Base-by-base conservation (phyloP, 1,140 invertebrate genomes). In the Heliconius eleuchia region DNA sequence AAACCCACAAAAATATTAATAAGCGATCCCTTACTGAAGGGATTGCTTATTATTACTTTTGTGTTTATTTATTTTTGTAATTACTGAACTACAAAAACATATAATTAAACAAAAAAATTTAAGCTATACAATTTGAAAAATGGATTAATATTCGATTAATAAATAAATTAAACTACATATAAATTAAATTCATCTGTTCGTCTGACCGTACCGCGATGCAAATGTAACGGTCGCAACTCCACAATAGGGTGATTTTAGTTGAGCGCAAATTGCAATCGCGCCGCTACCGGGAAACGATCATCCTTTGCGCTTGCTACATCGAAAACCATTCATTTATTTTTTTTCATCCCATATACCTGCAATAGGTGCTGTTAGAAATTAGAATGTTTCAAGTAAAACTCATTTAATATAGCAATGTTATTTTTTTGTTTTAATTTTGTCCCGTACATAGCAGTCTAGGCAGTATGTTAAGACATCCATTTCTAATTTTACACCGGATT, bases 161-260 rank as follows among this genome's bases (percentile, higher is more conserved):
- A 71, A 71, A 71, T 57, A 57, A 57, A 57, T 57, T 23, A n/a
- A 19, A 23, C 34, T 34, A 0, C 2, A 34, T 34, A 34, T 34
- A 34, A 34, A 34, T 57, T 23, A n/a, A 19, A 23, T 19, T 8
- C 11, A 57, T 27, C 60, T 50, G 27, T 82, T 83, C 80, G 83
- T 66, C 77, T 9, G 73, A 85, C 85, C 42, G 81, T 87, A 87
- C 85, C 52, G 37, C 80, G 81, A 85, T 86, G 87, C 85, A 88
- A 90, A 88, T 88, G 81, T 85, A 87, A 83, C 81, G 85, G 84
- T 80, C 81, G 82, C 83, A 86, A 83, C 84, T 84, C 86, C 81
- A 79, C 81, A 81, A 83, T 71, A 71, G 76, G 76, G 66, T 72
- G 70, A 66, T 76, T 71, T 55, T 74, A 74, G 71, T 23, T 60